These are phyloP conservation scores for Syrmaticus mikado DNA, from an alignment of 2,113 vertebrate species.

Conservation along the genomic window DNA sequence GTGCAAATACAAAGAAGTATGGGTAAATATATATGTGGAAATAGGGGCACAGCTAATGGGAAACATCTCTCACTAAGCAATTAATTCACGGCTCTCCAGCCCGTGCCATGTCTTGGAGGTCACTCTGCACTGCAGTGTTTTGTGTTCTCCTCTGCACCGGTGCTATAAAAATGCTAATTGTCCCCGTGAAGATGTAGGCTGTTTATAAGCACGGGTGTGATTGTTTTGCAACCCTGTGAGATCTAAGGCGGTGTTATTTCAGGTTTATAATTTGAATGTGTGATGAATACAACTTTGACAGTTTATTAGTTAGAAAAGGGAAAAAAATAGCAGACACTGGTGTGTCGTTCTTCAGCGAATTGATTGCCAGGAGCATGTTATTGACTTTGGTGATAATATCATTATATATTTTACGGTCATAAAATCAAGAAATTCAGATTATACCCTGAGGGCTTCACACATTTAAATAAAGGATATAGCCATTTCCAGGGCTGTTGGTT, in stretches of 20 bases:
- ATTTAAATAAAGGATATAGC: slow-evolving; percentile 71
- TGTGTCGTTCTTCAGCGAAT: neutral
- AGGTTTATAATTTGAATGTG: slow-evolving; percentile 46
- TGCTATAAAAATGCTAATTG: slow-evolving; percentile 70
- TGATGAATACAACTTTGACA: slow-evolving; percentile 36
- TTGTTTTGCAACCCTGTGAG: slow-evolving; percentile 20
- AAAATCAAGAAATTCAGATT: slow-evolving; percentile 53
- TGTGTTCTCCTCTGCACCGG: neutral
- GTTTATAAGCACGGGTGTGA: slow-evolving; percentile 7
- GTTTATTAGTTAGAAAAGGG: slow-evolving; percentile 44
- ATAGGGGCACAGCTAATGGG: neutral
- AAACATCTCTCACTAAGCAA: slow-evolving; percentile 33
- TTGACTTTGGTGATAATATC: slow-evolving; percentile 68
- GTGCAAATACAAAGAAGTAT: neutral
- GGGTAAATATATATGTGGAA: neutral
- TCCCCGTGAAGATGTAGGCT: slow-evolving; percentile 12
- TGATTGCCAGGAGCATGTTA: slow-evolving; percentile 61
- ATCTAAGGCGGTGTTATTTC: slow-evolving; percentile 39
- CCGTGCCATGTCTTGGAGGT: slow-evolving; percentile 33
- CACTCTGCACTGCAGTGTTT: neutral
- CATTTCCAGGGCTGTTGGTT: slow-evolving; percentile 49
- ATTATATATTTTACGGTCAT: slow-evolving; percentile 61
- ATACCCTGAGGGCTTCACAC: neutral
- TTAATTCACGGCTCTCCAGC: slow-evolving; percentile 24
- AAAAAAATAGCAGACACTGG: neutral